Evolutionary conservation across 1,140 invertebrate species (phyloP), one percentile per base, ranked within the genome.

Genomic region (Sinella curviseta): DNA sequence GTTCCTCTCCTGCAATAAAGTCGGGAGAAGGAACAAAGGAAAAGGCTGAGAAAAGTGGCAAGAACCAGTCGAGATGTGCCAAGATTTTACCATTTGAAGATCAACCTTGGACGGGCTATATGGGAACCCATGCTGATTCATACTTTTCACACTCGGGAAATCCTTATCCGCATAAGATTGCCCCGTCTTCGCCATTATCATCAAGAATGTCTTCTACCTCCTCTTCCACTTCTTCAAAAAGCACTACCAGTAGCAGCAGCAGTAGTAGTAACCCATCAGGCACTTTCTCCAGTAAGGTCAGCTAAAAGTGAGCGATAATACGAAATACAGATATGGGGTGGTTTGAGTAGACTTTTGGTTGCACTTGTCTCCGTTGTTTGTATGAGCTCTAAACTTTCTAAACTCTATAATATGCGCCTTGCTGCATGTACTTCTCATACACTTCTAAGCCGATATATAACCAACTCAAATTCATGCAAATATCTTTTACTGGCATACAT

Each of bases 31-130:
- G 31, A 14, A 30, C n/a, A 33, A n/a, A 35, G n/a, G 26, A 48
- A 17, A 76, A 67, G 24, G 39, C 28, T 31, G 39, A 70, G 28
- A 81, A 31, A 48, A 67, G 73, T 55, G 55, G 20, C 26, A 77
- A 73, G 12, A 31, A 30, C 28, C 30, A 28, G 8, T 30, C n/a
- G 55, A 35, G 79, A 74, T 84, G 83, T 83, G 82, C 78, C 34
- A 78, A 77, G n/a, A 81, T 84, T 24, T 70, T 84, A 14, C 83
- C 83, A 16, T 75, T 65, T 30, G 70, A 82, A 78, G 78, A 84
- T 33, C 83, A 84, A 73, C 80, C 79, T 16, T 84, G 83, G 83
- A 67, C 35, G 30, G 82, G 76, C n/a, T 84, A 84, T 48, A 83
- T 84, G 82, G 83, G 83, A 77, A 74, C 76, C 20, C 74, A 78